A percentile compares a stretch with the other conserved stretches of the same genome.
phyloP scores from a whole-genome alignment of 2,113 vertebrate species.

The Hylia prasina region DNA sequence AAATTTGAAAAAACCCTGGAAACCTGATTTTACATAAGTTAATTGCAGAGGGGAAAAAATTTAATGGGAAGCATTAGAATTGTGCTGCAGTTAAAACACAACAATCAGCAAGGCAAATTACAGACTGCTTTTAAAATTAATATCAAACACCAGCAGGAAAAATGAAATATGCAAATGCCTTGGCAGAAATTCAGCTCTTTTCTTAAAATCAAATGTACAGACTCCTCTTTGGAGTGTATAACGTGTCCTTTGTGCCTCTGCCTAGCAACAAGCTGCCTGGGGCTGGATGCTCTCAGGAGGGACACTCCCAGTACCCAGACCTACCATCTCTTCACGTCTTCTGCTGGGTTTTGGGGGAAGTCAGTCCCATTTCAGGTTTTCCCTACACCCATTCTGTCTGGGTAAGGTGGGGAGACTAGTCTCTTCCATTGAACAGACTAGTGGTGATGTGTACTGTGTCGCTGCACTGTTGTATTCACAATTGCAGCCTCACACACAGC shows the following conservation, averaged over 20 bases:
- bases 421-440: neutral
- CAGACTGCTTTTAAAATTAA: neutral
- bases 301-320: neutral
- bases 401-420: neutral
- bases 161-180: neutral
- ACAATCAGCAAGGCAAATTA: neutral
- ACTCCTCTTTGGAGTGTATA: neutral
- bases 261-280: conserved; percentile 41
- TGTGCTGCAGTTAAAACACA: neutral
- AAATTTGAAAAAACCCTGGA: neutral
- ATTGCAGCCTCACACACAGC: neutral
- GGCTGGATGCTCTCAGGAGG: neutral
- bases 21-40: neutral
- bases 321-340: neutral
- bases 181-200: neutral
- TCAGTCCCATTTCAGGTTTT: neutral
- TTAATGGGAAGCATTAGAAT: neutral
- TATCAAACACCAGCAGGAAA: neutral
- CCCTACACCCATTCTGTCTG: neutral
- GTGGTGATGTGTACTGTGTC: neutral
- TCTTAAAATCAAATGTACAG: neutral
- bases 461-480: neutral
- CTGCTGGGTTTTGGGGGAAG: neutral
- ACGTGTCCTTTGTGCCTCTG: conserved; percentile 17
- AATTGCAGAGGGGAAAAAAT: neutral